Conservation (phyloP, 2,888 invertebrate species). For the Helicoverpa assulta region DNA sequence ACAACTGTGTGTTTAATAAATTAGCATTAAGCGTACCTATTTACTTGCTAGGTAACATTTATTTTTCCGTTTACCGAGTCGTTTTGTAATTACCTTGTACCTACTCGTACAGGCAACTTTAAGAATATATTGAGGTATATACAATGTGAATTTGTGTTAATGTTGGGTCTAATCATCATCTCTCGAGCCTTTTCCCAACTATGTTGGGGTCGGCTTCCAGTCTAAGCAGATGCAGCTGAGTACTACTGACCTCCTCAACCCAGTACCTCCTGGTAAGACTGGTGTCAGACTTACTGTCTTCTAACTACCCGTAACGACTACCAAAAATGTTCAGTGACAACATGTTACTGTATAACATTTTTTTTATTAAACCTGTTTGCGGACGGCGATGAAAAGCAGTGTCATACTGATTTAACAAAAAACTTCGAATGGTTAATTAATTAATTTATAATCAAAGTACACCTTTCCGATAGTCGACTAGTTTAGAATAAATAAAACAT, state of each 20-base stretch:
- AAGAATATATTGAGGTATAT: background rate
- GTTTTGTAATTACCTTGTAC: constrained; percentile 4
- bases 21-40: constrained; percentile 4
- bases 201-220: too few relatives aligned
- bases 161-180: background rate
- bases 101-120: background rate
- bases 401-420: background rate
- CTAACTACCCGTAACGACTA: too few relatives aligned
- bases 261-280: too few relatives aligned
- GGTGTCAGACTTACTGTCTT: too few relatives aligned
- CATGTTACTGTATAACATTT: background rate
- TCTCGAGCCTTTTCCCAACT: too few relatives aligned
- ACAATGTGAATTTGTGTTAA: constrained; percentile 4
- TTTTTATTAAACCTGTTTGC: background rate
- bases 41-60: constrained; percentile 12
- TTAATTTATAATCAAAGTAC: background rate
- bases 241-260: too few relatives aligned
- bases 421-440: background rate
- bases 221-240: too few relatives aligned
- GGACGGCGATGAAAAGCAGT: background rate
- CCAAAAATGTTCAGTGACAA: too few relatives aligned
- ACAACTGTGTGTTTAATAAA: constrained; percentile 6
- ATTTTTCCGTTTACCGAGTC: constrained; percentile 12
- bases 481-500: constrained; percentile 46
- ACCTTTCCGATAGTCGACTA: constrained; percentile 11